Evolutionary conservation across 2,888 invertebrate genomes (phyloP).

Genomic region (Mimumesa dahlbomi): DNA sequence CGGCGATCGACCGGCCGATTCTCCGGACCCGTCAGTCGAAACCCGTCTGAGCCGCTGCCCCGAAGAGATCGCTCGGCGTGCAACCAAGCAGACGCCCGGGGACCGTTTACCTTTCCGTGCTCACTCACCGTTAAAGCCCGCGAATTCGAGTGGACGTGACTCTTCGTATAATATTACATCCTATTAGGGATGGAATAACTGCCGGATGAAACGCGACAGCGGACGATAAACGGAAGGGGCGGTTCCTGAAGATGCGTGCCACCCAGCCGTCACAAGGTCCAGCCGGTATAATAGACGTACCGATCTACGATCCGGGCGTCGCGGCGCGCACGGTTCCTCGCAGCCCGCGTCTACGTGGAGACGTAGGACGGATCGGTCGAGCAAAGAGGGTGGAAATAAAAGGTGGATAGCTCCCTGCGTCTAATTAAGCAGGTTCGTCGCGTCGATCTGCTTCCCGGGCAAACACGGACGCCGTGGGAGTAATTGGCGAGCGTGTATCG

Average conservation of each 20-base stretch:
- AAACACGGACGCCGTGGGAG: too few species aligned
- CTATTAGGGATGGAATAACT: slow-evolving; percentile 78
- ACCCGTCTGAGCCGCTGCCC: not conserved
- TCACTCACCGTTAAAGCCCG: slow-evolving; percentile 76
- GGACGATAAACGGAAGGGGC: slow-evolving; percentile 69
- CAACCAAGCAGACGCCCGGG: slow-evolving; percentile 8
- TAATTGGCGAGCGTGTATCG: too few species aligned
- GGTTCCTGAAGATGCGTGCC: slow-evolving; percentile 74
- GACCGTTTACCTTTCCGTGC: slow-evolving; percentile 69
- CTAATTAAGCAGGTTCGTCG: too few species aligned
- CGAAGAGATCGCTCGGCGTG: too few species aligned
- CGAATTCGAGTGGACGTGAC: slow-evolving; percentile 78
- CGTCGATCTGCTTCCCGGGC: too few species aligned
- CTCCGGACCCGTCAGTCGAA: not conserved
- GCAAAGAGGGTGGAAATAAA: too few species aligned
- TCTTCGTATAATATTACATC: slow-evolving; percentile 78
- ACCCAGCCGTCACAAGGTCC: slow-evolving; percentile 67
- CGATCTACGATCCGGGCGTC: slow-evolving; percentile 15
- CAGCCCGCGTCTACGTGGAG: too few species aligned
- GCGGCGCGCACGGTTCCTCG: too few species aligned
- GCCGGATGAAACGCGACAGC: slow-evolving; percentile 77
- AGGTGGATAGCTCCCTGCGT: too few species aligned
- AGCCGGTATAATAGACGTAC: slow-evolving; percentile 46
- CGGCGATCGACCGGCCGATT: too few species aligned
- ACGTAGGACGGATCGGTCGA: too few species aligned